Evolutionary conservation across 2,888 invertebrate species (phyloP).

Genomic region (Minunthozetes semirufus): DNA sequence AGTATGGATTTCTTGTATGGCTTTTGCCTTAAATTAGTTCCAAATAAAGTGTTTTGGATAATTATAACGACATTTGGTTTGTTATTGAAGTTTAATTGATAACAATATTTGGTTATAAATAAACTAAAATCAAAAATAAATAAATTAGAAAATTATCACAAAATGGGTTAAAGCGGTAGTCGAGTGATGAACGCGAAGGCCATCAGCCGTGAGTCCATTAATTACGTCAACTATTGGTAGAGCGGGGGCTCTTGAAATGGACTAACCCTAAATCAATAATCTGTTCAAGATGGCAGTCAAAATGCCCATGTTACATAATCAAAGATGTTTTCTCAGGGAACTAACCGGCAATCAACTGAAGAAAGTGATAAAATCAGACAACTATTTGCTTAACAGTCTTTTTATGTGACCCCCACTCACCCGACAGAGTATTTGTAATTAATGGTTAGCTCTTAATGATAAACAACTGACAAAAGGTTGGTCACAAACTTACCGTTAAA

Average conservation of each 20-base stretch:
- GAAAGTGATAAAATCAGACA: background rate
- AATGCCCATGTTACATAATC: too few relatives aligned
- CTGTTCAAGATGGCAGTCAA: too few relatives aligned
- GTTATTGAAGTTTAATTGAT: background rate
- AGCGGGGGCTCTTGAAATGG: too few relatives aligned
- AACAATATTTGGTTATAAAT: background rate
- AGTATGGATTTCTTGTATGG: background rate
- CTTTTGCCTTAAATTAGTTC: too few relatives aligned
- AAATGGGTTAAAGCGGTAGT: constrained; percentile 18
- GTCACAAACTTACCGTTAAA: too few relatives aligned
- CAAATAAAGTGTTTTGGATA: too few relatives aligned
- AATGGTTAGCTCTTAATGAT: background rate
- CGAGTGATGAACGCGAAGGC: constrained; percentile 13
- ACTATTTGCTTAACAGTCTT: background rate
- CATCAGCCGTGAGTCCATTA: background rate
- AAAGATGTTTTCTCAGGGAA: too few relatives aligned
- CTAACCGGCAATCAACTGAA: too few relatives aligned
- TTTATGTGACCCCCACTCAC: background rate
- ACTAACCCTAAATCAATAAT: too few relatives aligned
- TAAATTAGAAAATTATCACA: background rate
- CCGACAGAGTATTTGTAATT: background rate
- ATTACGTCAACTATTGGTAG: too few relatives aligned
- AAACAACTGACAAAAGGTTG: too few relatives aligned
- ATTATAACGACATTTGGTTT: too few relatives aligned
- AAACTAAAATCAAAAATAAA: background rate